Conservation (phyloP, 2,888 invertebrate genomes). For the Muscina levida region DNA sequence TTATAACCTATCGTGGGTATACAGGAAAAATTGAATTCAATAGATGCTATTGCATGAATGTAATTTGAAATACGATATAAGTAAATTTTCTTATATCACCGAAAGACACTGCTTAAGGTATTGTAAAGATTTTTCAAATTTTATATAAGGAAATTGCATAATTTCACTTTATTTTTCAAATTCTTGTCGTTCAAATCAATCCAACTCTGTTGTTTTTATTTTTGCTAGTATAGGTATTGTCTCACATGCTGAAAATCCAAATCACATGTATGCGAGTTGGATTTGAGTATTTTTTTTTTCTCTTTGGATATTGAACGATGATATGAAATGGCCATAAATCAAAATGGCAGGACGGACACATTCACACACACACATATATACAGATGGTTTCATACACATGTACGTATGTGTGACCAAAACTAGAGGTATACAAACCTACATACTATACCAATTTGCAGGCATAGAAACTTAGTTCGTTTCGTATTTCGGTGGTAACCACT, state of each 20-base stretch:
- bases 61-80: too few species aligned
- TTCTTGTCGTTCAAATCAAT: too few species aligned
- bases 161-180: too few species aligned
- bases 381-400: slow-evolving; percentile 55
- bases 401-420: neutral
- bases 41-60: too few species aligned
- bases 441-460: slow-evolving; percentile 45
- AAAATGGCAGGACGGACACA: slow-evolving; percentile 78
- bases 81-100: too few species aligned
- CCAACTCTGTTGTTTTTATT: too few species aligned
- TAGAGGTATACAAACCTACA: neutral
- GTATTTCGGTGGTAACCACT: slow-evolving; percentile 58
- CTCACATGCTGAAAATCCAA: slow-evolving; percentile 65
- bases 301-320: slow-evolving; percentile 77
- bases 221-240: slow-evolving; percentile 1
- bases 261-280: slow-evolving; percentile 75
- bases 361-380: slow-evolving; percentile 64
- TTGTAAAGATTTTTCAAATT: too few species aligned
- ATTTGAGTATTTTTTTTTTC: slow-evolving; percentile 48
- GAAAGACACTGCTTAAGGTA: too few species aligned
- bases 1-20: too few species aligned
- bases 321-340: slow-evolving; percentile 79
- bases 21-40: too few species aligned
- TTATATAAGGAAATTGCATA: too few species aligned
- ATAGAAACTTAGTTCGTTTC: slow-evolving; percentile 44